These are phyloP conservation scores for Prorops nasuta DNA, from an alignment of 1,140 invertebrate genomes.

Conservation along the genomic window DNA sequence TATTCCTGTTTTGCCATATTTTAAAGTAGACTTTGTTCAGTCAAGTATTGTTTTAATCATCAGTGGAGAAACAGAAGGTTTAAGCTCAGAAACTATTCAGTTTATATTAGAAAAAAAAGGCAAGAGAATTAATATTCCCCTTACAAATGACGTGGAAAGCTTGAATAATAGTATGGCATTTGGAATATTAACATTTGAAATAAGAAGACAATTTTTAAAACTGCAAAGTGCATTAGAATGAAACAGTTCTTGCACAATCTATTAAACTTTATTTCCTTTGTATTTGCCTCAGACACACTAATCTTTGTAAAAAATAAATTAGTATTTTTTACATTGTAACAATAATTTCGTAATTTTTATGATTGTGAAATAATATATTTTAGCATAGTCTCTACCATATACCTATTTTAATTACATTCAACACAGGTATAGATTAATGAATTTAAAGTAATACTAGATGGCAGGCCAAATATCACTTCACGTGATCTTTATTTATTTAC, in stretches of 20 bases:
- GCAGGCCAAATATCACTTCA: no score
- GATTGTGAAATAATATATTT: no score
- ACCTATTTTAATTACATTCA: no score
- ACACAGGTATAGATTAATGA: no score
- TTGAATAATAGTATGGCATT: slow-evolving; percentile 80
- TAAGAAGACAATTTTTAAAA: slow-evolving; percentile 67
- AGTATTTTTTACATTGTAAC: no score
- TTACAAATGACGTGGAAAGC: slow-evolving; percentile 77
- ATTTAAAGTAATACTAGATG: no score
- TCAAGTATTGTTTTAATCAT: slow-evolving; percentile 67
- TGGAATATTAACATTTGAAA: slow-evolving; percentile 83
- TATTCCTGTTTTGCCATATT: slow-evolving; percentile 66
- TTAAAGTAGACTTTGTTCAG: slow-evolving; percentile 59
- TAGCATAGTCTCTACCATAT: no score
- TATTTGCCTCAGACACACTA: neutral
- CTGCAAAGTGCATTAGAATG: slow-evolving; percentile 10
- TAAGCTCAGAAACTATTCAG: slow-evolving; percentile 68
- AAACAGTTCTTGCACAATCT: slow-evolving; percentile 5
- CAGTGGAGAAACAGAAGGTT: slow-evolving; percentile 85
- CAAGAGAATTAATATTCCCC: slow-evolving; percentile 72
- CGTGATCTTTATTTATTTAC: no score
- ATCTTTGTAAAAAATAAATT: neutral
- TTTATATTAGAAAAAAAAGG: slow-evolving; percentile 61
- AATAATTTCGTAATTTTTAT: no score
- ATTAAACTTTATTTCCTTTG: no score